Base-by-base conservation (phyloP, 1,140 invertebrate species). In the Camponotus vicinus region DNA sequence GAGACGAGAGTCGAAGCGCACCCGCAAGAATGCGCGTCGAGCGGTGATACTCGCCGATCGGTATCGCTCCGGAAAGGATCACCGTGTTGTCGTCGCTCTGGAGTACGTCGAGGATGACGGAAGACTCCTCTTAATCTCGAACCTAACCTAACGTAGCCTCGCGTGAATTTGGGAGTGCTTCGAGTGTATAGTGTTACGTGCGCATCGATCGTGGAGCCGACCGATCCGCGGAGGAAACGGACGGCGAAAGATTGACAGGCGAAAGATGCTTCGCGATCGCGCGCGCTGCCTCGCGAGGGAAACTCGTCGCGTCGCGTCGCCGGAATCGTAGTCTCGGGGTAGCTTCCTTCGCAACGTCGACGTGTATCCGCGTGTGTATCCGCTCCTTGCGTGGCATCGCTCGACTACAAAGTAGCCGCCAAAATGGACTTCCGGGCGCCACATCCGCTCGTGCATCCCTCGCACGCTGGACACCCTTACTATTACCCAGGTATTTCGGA, bases 361-460 rank as follows among this genome's bases (percentile, higher is more conserved):
- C 40, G 59, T 32, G 71, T 40, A 34, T 76, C 57, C 70, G 77
- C 67, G 69, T 1, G 27, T 27, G 27, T 52, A 52, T 57, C 27
- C 18, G 57, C 75, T 80, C 84, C 37, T 75, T 32, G 61, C 34
- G 76, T 52, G 27, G 61, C 52, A 64, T 7, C 59, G 55, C 67
- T 45, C 61, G 55, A 42, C 66, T 63, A 69, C 37, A 67, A 42
- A 70, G 42, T 63, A 64, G 34, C 42, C 67, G 82, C 42, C 78
- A 92, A 89, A 91, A 95, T 94, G 94, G 94, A 95, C 92, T 95
- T 94, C 92, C 94, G 94, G 70, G 93, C 94, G 69, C 94, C 94
- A 15, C 94, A 95, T 91, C 94, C 94, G 75, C 93, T 93, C 84
- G 92, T 94, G 86, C 94, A 94, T 86, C 93, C 94, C 32, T 92